Base-by-base conservation (phyloP, 2,113 vertebrate species). In the Corydoras maculifer region DNA sequence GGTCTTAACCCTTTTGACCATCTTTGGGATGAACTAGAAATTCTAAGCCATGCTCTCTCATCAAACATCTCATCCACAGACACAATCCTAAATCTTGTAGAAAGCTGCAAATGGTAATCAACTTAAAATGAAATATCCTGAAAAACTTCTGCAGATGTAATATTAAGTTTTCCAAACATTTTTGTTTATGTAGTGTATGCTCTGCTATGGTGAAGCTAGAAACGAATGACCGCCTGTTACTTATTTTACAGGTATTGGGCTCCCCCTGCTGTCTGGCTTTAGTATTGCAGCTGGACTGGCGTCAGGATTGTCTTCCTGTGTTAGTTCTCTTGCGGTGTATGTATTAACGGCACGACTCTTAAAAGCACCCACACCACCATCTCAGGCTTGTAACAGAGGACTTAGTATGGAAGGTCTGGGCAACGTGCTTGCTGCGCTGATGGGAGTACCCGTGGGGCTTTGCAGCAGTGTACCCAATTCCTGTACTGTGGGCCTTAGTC, bases 311-410 rank as follows among this genome's bases (percentile, higher is more conserved):
- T 43, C 87, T 9, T 80, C 88, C 72, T 90, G 86, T 73, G 80
- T 88, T 77, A 91, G 90, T 73, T 94, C 92, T 0, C 9, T 88
- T 75, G 84, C 88, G 70, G 92, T 91, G 78, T 92, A 94, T 0
- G 75, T 91, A 68, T 68, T 93, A 62, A 91, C 90, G 0, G 78
- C 87, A 30, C 82, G 81, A 66, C 78, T 90, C 60, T 72, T 91
- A 76, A 79, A 7, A 64, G 81, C 77, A 32, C 84, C 89, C 0
- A 59, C 8, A 7, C 85, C 85, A 0, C 87, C 90, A 2, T 57
- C 81, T 0, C 75, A 88, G 0, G 80, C 90, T 35, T 91, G 84
- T 76, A 93, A 87, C 82, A 84, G 93, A 3, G 93, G 92, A 0
- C 84, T 94, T 59, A 86, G 86, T 75, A 51, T 65, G 11, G 92